Conservation (phyloP, 2,888 invertebrate genomes). For the Andrena flavipes region DNA sequence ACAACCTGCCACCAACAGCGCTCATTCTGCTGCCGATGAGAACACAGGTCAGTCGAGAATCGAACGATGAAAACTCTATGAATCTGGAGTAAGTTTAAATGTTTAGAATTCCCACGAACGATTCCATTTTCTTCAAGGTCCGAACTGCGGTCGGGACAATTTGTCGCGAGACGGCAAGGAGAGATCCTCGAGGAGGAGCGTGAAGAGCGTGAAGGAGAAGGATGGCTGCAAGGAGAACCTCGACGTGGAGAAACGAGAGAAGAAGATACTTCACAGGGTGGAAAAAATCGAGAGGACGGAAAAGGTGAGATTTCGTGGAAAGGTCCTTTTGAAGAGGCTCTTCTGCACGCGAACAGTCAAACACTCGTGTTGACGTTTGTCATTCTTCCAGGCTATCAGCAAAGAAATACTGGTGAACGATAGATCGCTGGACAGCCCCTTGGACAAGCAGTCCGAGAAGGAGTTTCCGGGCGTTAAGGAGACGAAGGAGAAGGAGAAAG, state of each 20-base stretch:
- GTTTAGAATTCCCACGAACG: neutral
- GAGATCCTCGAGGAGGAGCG: slow-evolving; percentile 73
- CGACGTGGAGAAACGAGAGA: slow-evolving; percentile 71
- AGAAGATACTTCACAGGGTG: slow-evolving; percentile 67
- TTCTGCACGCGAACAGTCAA: neutral
- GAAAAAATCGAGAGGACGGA: slow-evolving; percentile 59
- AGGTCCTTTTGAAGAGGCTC: slow-evolving; percentile 1
- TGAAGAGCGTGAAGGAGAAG: slow-evolving; percentile 74
- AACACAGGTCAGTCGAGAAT: slow-evolving; percentile 42
- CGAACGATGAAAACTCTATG: neutral
- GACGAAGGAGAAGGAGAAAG: slow-evolving; percentile 71
- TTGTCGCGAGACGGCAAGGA: slow-evolving; percentile 69
- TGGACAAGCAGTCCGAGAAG: slow-evolving; percentile 64
- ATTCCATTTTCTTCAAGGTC: slow-evolving; percentile 33
- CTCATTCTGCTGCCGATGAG: slow-evolving; percentile 44
- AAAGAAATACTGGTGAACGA: slow-evolving; percentile 63
- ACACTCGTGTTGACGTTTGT: neutral
- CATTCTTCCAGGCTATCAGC: slow-evolving; percentile 54
- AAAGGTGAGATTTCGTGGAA: slow-evolving; percentile 45
- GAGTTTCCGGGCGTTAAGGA: slow-evolving; percentile 62
- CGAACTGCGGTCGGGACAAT: slow-evolving; percentile 57
- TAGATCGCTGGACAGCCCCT: slow-evolving; percentile 51
- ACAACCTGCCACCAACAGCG: slow-evolving; percentile 68
- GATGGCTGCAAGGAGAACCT: slow-evolving; percentile 72
- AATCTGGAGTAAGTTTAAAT: no score